These are phyloP conservation scores for Dryocosmus kuriphilus DNA, from an alignment of 2,888 invertebrate genomes.

Conservation along the genomic window DNA sequence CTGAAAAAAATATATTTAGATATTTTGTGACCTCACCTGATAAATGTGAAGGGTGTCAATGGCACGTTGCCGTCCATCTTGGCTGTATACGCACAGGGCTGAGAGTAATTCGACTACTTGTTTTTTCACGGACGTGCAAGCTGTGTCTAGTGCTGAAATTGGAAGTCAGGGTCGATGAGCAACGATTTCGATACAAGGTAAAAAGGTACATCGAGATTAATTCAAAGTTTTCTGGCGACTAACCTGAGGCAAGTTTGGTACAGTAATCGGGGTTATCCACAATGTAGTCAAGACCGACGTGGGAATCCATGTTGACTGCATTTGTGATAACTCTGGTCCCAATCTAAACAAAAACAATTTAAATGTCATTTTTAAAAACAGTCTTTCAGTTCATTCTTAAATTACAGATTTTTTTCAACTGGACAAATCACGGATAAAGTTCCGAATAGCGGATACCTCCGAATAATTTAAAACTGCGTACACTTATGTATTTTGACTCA, in stretches of 20 bases:
- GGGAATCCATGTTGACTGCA: slow-evolving; percentile 88
- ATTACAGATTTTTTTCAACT: too few relatives aligned
- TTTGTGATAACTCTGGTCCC: slow-evolving; percentile 64
- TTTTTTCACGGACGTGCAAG: slow-evolving; percentile 94
- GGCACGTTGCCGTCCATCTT: slow-evolving; percentile 91
- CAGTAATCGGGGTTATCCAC: slow-evolving; percentile 96
- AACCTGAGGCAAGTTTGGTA: slow-evolving; percentile 91
- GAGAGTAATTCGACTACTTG: slow-evolving; percentile 97
- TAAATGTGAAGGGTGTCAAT: slow-evolving; percentile 94
- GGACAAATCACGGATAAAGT: too few relatives aligned
- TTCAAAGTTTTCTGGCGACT: slow-evolving; percentile 54
- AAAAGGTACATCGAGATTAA: slow-evolving; percentile 26
- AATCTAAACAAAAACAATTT: slow-evolving; percentile 36
- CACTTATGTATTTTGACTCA: too few relatives aligned
- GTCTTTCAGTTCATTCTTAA: too few relatives aligned
- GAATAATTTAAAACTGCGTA: too few relatives aligned
- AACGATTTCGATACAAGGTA: slow-evolving; percentile 47
- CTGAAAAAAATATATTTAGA: slow-evolving; percentile 48
- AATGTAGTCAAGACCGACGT: slow-evolving; percentile 95
- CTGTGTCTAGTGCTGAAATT: slow-evolving; percentile 92
- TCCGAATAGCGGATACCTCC: too few relatives aligned
- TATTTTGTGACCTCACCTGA: slow-evolving; percentile 82
- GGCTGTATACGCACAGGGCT: slow-evolving; percentile 95
- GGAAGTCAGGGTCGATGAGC: slow-evolving; percentile 56
- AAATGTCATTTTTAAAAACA: too few relatives aligned